Evolutionary conservation across 2,888 invertebrate genomes (phyloP).

Genomic region (Sarcophaga carnaria): DNA sequence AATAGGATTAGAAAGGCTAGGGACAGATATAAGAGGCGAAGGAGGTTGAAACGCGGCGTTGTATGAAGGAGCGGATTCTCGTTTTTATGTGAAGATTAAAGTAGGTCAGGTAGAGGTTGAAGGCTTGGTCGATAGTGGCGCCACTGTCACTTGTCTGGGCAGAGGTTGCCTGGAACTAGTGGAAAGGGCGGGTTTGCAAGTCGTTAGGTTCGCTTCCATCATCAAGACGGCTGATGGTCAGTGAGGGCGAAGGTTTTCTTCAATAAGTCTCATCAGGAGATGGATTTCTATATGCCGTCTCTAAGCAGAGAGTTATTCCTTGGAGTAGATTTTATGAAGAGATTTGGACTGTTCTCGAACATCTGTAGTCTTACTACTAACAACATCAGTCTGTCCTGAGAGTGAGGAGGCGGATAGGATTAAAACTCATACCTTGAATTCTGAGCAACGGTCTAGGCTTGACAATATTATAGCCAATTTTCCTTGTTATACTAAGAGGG

Average conservation of each 20-base stretch:
- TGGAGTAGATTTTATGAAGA: constrained; percentile 25
- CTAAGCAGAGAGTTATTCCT: constrained; percentile 22
- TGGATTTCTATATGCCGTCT: constrained; percentile 32
- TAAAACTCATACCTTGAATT: too few species aligned
- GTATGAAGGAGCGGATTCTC: neutral
- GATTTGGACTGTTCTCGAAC: constrained; percentile 1
- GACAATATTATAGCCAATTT: too few species aligned
- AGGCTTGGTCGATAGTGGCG: neutral
- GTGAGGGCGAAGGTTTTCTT: neutral
- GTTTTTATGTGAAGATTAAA: neutral
- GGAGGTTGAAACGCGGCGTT: neutral
- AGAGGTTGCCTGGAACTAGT: neutral
- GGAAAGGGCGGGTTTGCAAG: neutral
- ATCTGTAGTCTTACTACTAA: constrained; percentile 19
- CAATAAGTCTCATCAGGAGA: neutral
- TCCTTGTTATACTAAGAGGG: too few species aligned
- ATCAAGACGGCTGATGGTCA: constrained; percentile 24
- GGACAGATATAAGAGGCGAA: neutral
- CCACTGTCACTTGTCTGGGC: constrained; percentile 1
- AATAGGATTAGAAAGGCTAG: neutral
- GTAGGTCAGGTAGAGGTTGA: neutral
- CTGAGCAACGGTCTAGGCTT: too few species aligned
- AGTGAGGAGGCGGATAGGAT: neutral
- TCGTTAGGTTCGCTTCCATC: neutral
- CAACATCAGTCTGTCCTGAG: neutral